phyloP scores from a whole-genome alignment of 2,113 vertebrate genomes.

The Gallinago paraguaiae region DNA sequence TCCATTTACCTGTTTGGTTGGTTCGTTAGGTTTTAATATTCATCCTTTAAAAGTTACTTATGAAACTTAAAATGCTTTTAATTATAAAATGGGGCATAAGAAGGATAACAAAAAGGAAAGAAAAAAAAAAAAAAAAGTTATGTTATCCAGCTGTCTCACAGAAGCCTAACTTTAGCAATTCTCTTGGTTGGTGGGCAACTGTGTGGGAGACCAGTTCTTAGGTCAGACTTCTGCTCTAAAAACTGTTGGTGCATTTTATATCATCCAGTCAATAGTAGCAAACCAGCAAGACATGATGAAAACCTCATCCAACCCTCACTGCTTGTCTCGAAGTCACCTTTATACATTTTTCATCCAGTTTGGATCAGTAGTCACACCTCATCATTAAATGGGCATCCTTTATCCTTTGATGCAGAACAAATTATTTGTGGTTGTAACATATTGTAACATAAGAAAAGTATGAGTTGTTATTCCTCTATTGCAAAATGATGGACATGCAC shows the following conservation, averaged over 20 bases:
- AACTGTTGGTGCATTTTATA: not conserved
- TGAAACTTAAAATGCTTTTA: not conserved
- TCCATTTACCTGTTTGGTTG: not conserved
- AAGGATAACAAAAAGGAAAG: not conserved
- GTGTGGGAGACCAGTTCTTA: not conserved
- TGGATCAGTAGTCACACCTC: not conserved
- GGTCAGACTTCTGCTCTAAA: not conserved
- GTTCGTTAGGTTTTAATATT: not conserved
- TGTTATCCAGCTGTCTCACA: not conserved
- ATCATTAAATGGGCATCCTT: not conserved
- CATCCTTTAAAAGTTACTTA: not conserved
- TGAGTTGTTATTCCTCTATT: not conserved
- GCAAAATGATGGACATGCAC: not conserved
- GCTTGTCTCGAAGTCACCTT: not conserved
- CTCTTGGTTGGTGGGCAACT: not conserved
- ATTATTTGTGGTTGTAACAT: not conserved
- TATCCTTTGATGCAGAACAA: rapidly evolving
- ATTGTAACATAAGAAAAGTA: not conserved
- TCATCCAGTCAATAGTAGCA: not conserved
- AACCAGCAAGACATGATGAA: not conserved
- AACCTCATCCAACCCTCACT: not conserved
- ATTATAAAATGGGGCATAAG: not conserved
- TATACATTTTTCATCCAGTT: not conserved
- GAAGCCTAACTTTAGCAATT: not conserved
- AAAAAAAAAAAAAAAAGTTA: not conserved